These are phyloP conservation scores for Brachyptera putata DNA, from an alignment of 2,888 invertebrate species.

Conservation along the genomic window DNA sequence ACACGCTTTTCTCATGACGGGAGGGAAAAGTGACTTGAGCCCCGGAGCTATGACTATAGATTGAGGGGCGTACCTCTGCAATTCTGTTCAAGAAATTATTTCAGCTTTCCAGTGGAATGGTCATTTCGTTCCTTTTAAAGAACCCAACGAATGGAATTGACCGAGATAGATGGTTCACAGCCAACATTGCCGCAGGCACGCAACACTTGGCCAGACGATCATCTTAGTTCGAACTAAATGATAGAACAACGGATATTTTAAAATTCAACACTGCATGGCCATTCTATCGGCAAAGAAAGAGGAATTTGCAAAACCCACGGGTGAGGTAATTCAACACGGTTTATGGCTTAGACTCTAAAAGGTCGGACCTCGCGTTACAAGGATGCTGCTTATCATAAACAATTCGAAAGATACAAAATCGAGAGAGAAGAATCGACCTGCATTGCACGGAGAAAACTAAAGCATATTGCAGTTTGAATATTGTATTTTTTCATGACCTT, in stretches of 20 bases:
- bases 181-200: too few species aligned
- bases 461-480: too few species aligned
- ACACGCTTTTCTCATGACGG: too few species aligned
- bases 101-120: background rate
- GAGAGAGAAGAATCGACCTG: background rate
- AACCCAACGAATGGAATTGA: conserved; percentile 5
- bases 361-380: too few species aligned
- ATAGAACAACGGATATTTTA: background rate
- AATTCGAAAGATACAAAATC: background rate
- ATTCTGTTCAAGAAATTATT: background rate
- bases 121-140: too few species aligned
- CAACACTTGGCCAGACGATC: too few species aligned
- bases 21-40: too few species aligned
- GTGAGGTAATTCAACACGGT: background rate
- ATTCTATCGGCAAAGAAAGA: too few species aligned
- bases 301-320: conserved; percentile 4
- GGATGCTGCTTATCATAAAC: background rate
- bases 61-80: background rate
- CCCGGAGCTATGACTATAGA: too few species aligned
- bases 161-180: background rate
- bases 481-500: too few species aligned
- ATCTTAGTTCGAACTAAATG: background rate
- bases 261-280: background rate
- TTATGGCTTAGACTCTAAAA: conserved; percentile 2
- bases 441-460: background rate